Evolutionary conservation across 2,113 vertebrate genomes (phyloP), one percentile per base, ranked within the genome.

Genomic region (Camelus dromedarius): DNA sequence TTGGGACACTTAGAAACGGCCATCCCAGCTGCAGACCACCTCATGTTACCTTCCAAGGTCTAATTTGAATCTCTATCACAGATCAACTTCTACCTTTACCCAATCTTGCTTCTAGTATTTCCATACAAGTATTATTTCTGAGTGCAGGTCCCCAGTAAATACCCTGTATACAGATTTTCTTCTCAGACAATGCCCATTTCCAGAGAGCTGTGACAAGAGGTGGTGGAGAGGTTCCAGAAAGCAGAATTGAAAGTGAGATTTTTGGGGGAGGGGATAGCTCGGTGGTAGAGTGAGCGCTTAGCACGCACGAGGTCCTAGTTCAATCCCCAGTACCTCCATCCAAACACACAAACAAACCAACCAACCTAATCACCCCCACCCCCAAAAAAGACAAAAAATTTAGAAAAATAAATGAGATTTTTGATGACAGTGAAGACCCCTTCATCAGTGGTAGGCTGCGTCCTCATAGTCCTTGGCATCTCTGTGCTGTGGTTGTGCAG

Each of bases 401-500:
- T 14, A 54, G 12, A 54, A 54, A 14, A 54, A 54, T 42, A 76
- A 30, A 6, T 12, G 46, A 82, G 72, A 32, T 64, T 92, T 62
- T 30, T 13, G 60, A n/a, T 75, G 15, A 77, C 46, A 32, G 3
- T 1, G 8, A 35, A 4, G 46, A 70, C 18, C 4, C 7, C 0
- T 88, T 70, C 35, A 12, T 9, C 32, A 8, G 12, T 35, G 19
- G 32, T 24, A 46, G 14, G 24, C 7, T 30, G 48, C 48, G 12
- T 73, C 30, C 6, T 77, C 5, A 0, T 30, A 20, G 15, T 0
- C 50, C 5, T 50, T 66, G 70, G 10, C 38, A n/a, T 70, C n/a
- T 35, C 4, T 38, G 0, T 11, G 32, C 28, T 35, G 26, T 4
- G 16, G 16, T 0, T 52, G 6, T 58, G 20, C 1, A 7, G 15